These are phyloP conservation scores for Agrochola litura DNA, from an alignment of 2,888 invertebrate genomes.

Conservation along the genomic window DNA sequence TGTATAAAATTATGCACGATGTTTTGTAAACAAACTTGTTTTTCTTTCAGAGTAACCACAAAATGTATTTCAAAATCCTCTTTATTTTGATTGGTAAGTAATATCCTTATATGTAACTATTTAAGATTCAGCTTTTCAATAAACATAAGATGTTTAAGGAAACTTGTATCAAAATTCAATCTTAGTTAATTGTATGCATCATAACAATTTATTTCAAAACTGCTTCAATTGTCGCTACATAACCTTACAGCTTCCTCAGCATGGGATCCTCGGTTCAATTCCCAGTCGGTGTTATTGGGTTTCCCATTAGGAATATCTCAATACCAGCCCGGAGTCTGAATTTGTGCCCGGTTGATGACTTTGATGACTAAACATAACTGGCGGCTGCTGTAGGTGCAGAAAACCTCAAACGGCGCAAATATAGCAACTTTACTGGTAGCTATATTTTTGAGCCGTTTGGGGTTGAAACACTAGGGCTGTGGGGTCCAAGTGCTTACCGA, in stretches of 20 bases:
- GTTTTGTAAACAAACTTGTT: background rate
- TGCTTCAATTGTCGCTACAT: background rate
- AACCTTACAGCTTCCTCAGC: no score
- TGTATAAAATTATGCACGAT: no score
- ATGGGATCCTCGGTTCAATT: no score
- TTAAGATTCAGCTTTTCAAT: background rate
- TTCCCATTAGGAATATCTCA: background rate
- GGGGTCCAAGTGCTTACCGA: no score
- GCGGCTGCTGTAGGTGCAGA: no score
- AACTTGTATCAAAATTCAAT: background rate
- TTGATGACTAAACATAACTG: background rate
- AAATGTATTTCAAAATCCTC: constrained; percentile 52
- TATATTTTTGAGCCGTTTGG: no score
- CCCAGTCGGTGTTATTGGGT: background rate
- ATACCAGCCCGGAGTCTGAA: background rate
- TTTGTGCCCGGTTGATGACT: background rate
- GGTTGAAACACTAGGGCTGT: no score
- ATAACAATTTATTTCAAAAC: background rate
- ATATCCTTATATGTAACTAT: background rate
- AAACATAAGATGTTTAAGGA: background rate
- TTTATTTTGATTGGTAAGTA: constrained; percentile 67
- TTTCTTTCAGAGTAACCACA: constrained; percentile 43
- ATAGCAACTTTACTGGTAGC: no score
- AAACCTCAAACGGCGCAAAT: no score
- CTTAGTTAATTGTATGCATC: background rate